Evolutionary conservation across 1,140 invertebrate species (phyloP).

Genomic region (Arctopsyche grandis): DNA sequence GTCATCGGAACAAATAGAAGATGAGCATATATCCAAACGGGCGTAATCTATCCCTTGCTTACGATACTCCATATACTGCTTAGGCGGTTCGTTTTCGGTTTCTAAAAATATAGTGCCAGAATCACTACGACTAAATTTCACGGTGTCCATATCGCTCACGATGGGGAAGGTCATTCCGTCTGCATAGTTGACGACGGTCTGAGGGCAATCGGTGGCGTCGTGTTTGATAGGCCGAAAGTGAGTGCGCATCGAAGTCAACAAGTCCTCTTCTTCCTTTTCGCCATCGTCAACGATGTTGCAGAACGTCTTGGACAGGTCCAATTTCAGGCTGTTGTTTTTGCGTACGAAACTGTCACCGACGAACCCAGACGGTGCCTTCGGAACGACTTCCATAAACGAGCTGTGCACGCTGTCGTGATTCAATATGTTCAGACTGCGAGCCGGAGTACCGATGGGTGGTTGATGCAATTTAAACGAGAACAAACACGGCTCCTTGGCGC

Average conservation of each 20-base stretch:
- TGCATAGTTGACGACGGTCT: constrained; percentile 62
- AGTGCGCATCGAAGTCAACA: constrained; percentile 76
- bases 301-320: constrained; percentile 35
- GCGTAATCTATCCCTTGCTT: constrained; percentile 60
- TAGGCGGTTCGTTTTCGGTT: constrained; percentile 57
- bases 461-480: constrained; percentile 41
- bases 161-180: constrained; percentile 78
- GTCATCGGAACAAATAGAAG: constrained; percentile 60
- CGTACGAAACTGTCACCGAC: constrained; percentile 40
- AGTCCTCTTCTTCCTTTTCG: constrained; percentile 71
- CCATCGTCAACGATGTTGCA: constrained; percentile 36
- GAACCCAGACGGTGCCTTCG: constrained; percentile 57
- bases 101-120: constrained; percentile 64
- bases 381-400: constrained; percentile 69
- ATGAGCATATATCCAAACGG: constrained; percentile 59
- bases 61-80: constrained; percentile 67
- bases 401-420: constrained; percentile 70
- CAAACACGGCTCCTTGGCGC: background rate
- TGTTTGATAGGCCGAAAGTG: constrained; percentile 81
- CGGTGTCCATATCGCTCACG: constrained; percentile 71
- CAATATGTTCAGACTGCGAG: constrained; percentile 63
- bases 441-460: constrained; percentile 58
- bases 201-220: constrained; percentile 65
- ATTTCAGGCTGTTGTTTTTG: constrained; percentile 37
- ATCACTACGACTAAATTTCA: constrained; percentile 64